Evolutionary conservation across 2,888 invertebrate genomes (phyloP), one percentile per base, ranked within the genome.

Genomic region (Erebia ligea): DNA sequence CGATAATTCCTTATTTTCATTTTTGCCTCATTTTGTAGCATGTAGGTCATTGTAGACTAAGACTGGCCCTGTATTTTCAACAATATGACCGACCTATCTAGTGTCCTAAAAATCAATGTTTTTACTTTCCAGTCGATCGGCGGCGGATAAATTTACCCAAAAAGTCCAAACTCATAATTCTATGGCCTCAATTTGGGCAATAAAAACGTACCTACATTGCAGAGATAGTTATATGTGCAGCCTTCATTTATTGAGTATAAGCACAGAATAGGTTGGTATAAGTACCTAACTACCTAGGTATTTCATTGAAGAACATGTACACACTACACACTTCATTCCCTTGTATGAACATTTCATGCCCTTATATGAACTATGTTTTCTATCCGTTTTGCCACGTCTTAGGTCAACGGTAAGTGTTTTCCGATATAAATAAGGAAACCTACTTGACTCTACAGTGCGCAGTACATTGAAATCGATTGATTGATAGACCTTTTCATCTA

Each of bases 321-420:
- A 68, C 68, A 68, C 66, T 70, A 67, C 67, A 68, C 68, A 68
- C 66, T 72, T 74, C 70, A 74, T 72, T 68, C 70, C 70, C 63
- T 66, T 68, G 74, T 34, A 34, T 34, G 34, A 34, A 34, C 34
- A 74, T 74, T 74, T 74, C 74, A 70, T 70, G 68, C 72, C 74
- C 74, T 68, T 74, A 74, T 72, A 74, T 59, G 70, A 67, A 59
- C 11, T 58, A 25, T 58, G 62, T 74, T 74, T 74, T 74, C 74
- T 74, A 74, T 72, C 74, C 74, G 70, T 70, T 71, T 72, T 61
- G 68, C 63, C 70, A 68, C 74, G 65, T 68, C 70, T 70, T 72
- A 57, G 74, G 72, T 72, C 74, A 73, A 67, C 58, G 17, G 45
- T 67, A 59, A 72, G 68, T 68, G 63, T 70, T 74, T 74, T 70